Conservation (phyloP, 2,797 vertebrate species). For the Xyrichtys novacula region DNA sequence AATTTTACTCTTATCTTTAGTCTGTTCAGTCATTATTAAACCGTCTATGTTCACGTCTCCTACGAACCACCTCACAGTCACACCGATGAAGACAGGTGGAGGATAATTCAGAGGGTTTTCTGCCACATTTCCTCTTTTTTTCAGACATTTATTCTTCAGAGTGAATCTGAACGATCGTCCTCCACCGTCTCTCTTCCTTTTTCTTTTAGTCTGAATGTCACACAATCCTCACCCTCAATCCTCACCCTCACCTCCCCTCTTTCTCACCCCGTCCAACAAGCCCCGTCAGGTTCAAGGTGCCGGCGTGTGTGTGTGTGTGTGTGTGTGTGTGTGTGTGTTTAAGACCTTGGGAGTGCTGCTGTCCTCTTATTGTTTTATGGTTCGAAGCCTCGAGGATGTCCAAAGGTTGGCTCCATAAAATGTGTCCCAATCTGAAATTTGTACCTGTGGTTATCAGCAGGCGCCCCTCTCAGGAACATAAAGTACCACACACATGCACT, state of each 20-base stretch:
- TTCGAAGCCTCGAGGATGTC: constrained; percentile 55
- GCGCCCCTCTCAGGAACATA: constrained; percentile 28
- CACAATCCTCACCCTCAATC: constrained; percentile 21
- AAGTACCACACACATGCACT: constrained; percentile 15
- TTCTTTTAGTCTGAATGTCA: constrained; percentile 11
- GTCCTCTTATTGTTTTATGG: constrained; percentile 78
- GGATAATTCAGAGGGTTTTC: too few relatives aligned
- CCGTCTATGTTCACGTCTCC: too few relatives aligned
- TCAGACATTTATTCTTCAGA: background rate
- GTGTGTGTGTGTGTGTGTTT: constrained; percentile 19
- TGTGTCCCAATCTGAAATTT: constrained; percentile 80
- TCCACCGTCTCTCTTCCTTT: constrained; percentile 3
- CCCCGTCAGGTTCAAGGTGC: constrained; percentile 36
- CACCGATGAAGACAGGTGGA: too few relatives aligned
- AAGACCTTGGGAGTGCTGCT: constrained; percentile 54
- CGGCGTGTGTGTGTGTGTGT: constrained; percentile 20
- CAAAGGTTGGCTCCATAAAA: constrained; percentile 85
- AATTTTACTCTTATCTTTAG: too few relatives aligned
- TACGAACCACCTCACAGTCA: too few relatives aligned
- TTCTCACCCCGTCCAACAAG: constrained; percentile 13
- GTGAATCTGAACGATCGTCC: background rate
- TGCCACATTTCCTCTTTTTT: too few relatives aligned
- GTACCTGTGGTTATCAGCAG: constrained; percentile 73
- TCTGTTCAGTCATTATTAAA: too few relatives aligned
- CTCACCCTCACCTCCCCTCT: background rate